Percentiles rank a stretch among this genome's conserved stretches.
Evolutionary conservation across 1,140 invertebrate species (phyloP).

Genomic region (Cylas formicarius): DNA sequence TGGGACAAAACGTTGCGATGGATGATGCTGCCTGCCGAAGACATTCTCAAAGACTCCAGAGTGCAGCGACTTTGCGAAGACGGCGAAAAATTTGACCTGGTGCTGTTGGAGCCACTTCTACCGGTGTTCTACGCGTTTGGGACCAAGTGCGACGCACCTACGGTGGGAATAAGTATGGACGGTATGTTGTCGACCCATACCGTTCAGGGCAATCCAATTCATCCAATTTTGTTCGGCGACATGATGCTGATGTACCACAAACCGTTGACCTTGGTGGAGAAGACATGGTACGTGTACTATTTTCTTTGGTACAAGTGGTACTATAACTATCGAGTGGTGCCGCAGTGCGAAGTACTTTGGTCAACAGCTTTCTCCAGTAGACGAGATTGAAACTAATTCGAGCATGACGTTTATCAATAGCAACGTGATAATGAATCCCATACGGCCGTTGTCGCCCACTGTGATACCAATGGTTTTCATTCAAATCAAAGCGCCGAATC

Average conservation of each 20-base stretch:
- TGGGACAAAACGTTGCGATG: background rate
- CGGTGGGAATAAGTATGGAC: background rate
- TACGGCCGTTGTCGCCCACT: background rate
- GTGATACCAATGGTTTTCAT: background rate
- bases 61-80: background rate
- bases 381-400: background rate
- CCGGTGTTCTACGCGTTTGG: background rate
- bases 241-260: background rate
- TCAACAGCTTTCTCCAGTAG: background rate
- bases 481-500: background rate
- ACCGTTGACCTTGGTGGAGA: background rate
- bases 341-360: slow-evolving; percentile 2
- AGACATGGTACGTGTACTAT: background rate
- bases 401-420: background rate
- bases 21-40: background rate
- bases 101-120: background rate
- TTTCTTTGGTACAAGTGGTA: background rate
- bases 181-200: background rate
- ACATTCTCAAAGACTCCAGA: background rate
- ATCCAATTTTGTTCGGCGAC: slow-evolving; percentile 2
- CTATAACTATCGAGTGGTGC: background rate
- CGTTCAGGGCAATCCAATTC: slow-evolving; percentile 1
- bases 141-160: background rate
- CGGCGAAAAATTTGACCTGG: background rate
- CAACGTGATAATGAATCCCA: background rate